These are phyloP conservation scores for Eubasilissa splendida DNA, from an alignment of 2,888 invertebrate species.

Conservation along the genomic window DNA sequence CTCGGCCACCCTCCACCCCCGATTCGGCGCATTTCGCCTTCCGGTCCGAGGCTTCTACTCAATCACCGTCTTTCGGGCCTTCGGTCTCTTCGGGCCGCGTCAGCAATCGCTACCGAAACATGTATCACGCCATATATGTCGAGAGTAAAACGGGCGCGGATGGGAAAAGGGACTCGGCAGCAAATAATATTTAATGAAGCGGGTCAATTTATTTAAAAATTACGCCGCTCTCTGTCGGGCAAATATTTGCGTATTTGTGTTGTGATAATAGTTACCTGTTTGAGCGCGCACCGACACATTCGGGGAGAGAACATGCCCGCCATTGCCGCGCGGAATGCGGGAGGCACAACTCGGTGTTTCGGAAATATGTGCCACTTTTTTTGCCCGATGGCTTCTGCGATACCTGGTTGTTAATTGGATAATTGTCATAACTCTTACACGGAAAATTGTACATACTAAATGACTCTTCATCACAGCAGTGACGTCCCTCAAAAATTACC, in stretches of 20 bases:
- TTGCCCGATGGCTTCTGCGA: not conserved
- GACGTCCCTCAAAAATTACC: too few relatives aligned
- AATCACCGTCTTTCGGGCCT: too few relatives aligned
- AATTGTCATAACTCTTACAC: too few relatives aligned
- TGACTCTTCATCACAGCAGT: too few relatives aligned
- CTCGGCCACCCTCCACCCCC: too few relatives aligned
- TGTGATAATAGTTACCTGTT: slow-evolving; percentile 74
- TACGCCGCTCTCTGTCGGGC: slow-evolving; percentile 73
- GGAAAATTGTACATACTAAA: too few relatives aligned
- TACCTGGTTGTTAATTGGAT: too few relatives aligned
- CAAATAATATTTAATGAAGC: slow-evolving; percentile 70
- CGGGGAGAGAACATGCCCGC: not conserved
- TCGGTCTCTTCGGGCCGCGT: too few relatives aligned
- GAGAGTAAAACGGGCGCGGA: slow-evolving; percentile 1
- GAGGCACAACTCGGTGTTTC: not conserved
- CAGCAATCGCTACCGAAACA: not conserved
- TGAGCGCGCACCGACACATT: slow-evolving; percentile 32
- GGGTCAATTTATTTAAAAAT: slow-evolving; percentile 76
- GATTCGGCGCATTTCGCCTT: too few relatives aligned
- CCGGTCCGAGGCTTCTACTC: too few relatives aligned
- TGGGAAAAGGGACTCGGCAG: slow-evolving; percentile 24
- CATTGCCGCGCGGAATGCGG: slow-evolving; percentile 11
- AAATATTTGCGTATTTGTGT: slow-evolving; percentile 75
- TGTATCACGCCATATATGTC: slow-evolving; percentile 1
- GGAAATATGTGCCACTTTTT: not conserved